Percentiles rank a stretch among this genome's conserved stretches.
These are phyloP conservation scores for Leptinotarsa texana DNA, from an alignment of 1,140 invertebrate species.

Conservation along the genomic window DNA sequence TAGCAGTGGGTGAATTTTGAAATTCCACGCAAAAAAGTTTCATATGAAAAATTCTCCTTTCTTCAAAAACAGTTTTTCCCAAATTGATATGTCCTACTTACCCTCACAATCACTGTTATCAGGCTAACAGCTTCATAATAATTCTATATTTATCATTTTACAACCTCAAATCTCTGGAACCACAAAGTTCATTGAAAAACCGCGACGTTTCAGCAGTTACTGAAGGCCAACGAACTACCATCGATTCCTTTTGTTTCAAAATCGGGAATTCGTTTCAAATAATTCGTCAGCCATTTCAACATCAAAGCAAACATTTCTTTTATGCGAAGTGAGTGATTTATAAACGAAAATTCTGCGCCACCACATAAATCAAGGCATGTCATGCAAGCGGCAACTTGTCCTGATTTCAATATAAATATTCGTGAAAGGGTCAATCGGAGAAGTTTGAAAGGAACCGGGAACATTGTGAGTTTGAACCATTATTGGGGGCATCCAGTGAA, in stretches of 20 bases:
- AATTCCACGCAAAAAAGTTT: too few relatives aligned
- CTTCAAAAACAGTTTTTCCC: too few relatives aligned
- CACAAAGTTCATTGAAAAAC: too few relatives aligned
- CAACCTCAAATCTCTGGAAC: too few relatives aligned
- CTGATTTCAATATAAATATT: slow-evolving; percentile 17
- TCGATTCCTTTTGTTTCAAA: slow-evolving; percentile 4
- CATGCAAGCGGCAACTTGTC: slow-evolving; percentile 7
- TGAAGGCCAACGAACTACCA: background rate
- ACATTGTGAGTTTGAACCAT: slow-evolving; percentile 11
- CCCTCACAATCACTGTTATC: too few relatives aligned
- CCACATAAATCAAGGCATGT: slow-evolving; percentile 10
- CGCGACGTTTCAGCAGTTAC: too few relatives aligned
- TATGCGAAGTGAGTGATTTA: slow-evolving; percentile 7
- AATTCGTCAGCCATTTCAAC: slow-evolving; percentile 15
- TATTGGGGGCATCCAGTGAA: slow-evolving; percentile 6
- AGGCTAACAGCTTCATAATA: too few relatives aligned
- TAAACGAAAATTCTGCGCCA: slow-evolving; percentile 12
- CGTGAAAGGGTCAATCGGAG: slow-evolving; percentile 1
- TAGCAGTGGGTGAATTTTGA: too few relatives aligned
- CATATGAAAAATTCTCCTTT: too few relatives aligned
- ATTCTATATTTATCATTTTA: too few relatives aligned
- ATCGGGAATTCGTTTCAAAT: background rate
- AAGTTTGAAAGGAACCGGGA: slow-evolving; percentile 1
- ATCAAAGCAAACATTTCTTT: slow-evolving; percentile 18
- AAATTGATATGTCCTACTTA: too few relatives aligned